Evolutionary conservation across 2,888 invertebrate species (phyloP), one percentile per base, ranked within the genome.

Genomic region (Tenodera sinensis): DNA sequence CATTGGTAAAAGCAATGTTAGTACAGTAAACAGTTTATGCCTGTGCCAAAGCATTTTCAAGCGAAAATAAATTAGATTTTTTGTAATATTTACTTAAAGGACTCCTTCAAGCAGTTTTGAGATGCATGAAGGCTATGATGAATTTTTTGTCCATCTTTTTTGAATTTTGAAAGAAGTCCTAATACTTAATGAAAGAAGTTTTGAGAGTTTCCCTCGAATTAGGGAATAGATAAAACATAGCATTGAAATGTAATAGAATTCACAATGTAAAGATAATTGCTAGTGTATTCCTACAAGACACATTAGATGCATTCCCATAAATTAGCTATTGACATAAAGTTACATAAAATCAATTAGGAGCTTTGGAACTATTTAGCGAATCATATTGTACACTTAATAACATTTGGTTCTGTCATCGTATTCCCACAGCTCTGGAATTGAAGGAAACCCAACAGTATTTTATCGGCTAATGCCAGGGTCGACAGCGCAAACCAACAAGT

Each of bases 381-480:
- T 20, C 14, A 6, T 20, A 15, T 20, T 71, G 54, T 20, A 20
- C 54, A 71, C 25, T 71, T 71, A 71, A 71, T 71, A 25, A 71
- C 20, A 25, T 71, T 83, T 90, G 47, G 28, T 89, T 54, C 82
- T 84, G 54, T 88, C 89, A 14, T 90, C 87, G 83, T 90, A 92
- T 91, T 91, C 91, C 91, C 92, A 92, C 96, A 98, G 98, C 95
- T 98, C 98, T 93, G 98, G 98, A 91, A 98, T 98, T 94, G 98
- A 98, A 93, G 98, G 98, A 94, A 98, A 98, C 94, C 98, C 98
- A 90, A 98, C 98, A 92, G 98, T 98, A 92, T 98, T 98, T 95
- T 98, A 98, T 94, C 97, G 97, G 90, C 94, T 98, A 93, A 98
- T 98, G 97, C 98, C 98, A 91, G 98, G 98, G 91, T 98, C 98